Base-by-base conservation (phyloP, 1,140 invertebrate genomes). In the Hydropsyche tenuis region DNA sequence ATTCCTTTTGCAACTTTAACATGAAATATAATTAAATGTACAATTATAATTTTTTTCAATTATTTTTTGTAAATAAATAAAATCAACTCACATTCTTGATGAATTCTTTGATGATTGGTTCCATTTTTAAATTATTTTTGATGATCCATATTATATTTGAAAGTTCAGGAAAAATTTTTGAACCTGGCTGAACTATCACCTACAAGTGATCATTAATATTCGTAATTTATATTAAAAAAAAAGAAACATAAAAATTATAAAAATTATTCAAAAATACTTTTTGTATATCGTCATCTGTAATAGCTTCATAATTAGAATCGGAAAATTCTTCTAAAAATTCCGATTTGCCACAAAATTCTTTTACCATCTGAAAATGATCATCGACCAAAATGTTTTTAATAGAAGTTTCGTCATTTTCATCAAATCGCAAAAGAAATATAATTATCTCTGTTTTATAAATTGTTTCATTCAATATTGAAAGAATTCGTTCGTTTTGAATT, bases 401-500 rank as follows among this genome's bases (percentile, higher is more conserved):
- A 14, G 27, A 22, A 45, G 63, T 42, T 6, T 70, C 22, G 37
- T 51, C 23, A 23, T 76, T 68, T 42, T 76, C 46, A 46, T 73
- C 22, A 5, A 42, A 16, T 30, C 30, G 56, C 7, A 65, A 30
- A 22, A 75, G 37, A 60, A 82, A 84, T 1, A 85, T 72, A 22
- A 81, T 80, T 12, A 85, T 70, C 72, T 82, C 85, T 5, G 81
- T 82, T 72, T 83, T 85, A 69, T 81, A 81, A 12, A 86, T 79
- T 0, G 80, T 79, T 66, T 85, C 84, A 70, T 82, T 81, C 5
- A 86, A 64, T 42, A 86, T 85, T 65, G 84, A 82, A 0, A 81
- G 83, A 53, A 86, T 83, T 9, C 85, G 78, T 70, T 86, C 84
- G 2, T 81, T 80, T 80, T 85, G 84, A 27, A 86, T 85, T 68